Evolutionary conservation across 2,113 vertebrate genomes (phyloP).

Genomic region (Mobula birostris): DNA sequence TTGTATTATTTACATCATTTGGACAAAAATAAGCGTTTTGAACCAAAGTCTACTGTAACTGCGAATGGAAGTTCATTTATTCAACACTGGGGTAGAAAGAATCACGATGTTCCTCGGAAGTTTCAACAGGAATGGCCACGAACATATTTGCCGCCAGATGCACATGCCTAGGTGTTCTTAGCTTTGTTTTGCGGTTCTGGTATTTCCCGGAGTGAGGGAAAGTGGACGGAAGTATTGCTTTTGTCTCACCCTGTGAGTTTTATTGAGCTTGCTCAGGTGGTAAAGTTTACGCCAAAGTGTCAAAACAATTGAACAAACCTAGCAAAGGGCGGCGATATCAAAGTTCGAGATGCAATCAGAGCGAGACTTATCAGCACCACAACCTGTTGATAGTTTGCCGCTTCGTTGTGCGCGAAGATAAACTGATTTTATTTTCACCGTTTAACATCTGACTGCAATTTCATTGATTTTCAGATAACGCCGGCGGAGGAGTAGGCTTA

Average conservation of each 20-base stretch:
- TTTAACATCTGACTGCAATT: constrained; percentile 12
- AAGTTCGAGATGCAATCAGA: constrained; percentile 21
- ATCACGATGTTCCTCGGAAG: neutral
- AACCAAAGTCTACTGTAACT: no score
- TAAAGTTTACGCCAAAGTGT: constrained; percentile 59
- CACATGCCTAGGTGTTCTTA: neutral
- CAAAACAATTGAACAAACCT: constrained; percentile 56
- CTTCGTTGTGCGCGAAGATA: constrained; percentile 41
- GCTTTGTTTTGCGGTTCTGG: neutral
- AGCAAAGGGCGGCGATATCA: constrained; percentile 48
- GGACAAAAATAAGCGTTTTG: neutral
- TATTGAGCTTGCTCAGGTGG: constrained; percentile 51
- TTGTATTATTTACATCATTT: neutral
- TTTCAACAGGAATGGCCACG: constrained; percentile 10
- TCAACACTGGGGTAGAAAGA: neutral
- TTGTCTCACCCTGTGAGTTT: constrained; percentile 52
- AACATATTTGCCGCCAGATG: neutral
- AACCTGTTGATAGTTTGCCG: constrained; percentile 38
- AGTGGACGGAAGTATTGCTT: constrained; percentile 36
- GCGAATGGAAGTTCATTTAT: neutral
- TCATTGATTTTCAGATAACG: neutral
- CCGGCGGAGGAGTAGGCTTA: neutral
- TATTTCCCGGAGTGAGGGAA: neutral
- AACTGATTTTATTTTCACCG: neutral
- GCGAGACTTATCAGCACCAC: neutral